Percentiles rank a stretch among this genome's conserved stretches.
Evolutionary conservation across 2,888 invertebrate species (phyloP).

Genomic region (Congeria kusceri): DNA sequence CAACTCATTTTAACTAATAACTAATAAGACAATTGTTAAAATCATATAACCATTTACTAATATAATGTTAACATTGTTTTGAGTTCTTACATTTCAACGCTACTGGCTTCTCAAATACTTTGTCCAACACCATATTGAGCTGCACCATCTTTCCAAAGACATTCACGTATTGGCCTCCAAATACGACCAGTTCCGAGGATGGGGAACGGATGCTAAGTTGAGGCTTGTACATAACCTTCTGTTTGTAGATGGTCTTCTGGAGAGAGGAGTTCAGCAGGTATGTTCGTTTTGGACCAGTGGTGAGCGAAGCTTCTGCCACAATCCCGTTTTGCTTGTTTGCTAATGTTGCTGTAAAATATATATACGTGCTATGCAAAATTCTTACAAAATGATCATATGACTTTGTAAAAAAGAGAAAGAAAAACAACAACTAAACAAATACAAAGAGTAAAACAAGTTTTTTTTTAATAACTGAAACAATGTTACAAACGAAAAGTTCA

Average conservation of each 20-base stretch:
- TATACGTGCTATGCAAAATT: no score
- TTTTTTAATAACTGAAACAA: no score
- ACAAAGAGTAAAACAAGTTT: no score
- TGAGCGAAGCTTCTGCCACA: constrained; percentile 53
- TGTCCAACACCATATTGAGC: constrained; percentile 62
- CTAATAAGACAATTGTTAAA: no score
- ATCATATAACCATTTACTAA: no score
- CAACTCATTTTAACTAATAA: no score
- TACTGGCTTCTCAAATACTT: constrained; percentile 56
- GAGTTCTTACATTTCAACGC: constrained; percentile 63
- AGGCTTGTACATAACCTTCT: constrained; percentile 59
- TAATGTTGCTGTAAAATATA: constrained; percentile 13
- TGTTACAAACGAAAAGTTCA: no score
- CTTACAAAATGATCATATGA: no score
- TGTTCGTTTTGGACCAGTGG: constrained; percentile 52
- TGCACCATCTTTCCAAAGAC: constrained; percentile 62
- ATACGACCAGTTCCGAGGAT: constrained; percentile 47
- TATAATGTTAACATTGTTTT: no score
- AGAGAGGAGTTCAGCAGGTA: constrained; percentile 62
- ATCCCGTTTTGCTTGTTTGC: constrained; percentile 54
- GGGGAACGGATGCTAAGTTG: constrained; percentile 58
- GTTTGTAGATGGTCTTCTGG: constrained; percentile 49
- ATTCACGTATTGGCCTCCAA: constrained; percentile 62
- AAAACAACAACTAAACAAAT: no score
- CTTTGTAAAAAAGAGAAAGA: no score